Evolutionary conservation across 2,113 vertebrate genomes (phyloP).

Genomic region (Hippocampus abdominalis): DNA sequence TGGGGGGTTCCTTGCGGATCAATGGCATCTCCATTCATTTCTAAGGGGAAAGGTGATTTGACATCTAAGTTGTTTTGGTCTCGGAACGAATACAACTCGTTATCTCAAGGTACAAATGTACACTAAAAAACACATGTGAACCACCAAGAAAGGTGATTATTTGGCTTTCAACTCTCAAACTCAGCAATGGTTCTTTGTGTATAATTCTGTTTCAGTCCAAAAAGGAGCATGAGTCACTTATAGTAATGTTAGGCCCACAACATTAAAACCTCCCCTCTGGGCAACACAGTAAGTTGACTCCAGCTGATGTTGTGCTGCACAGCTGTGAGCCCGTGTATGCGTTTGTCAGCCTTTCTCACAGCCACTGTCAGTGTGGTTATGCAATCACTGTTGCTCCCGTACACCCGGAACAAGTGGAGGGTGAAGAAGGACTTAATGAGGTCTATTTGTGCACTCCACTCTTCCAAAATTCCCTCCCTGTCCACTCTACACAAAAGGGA

Average conservation of each 20-base stretch:
- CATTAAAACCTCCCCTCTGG: constrained; percentile 3
- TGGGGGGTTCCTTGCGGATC: neutral
- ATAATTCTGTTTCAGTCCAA: neutral
- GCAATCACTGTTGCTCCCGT: constrained; percentile 45
- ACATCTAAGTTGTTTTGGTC: neutral
- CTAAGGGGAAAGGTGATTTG: neutral
- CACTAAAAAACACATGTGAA: neutral
- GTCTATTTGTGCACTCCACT: constrained; percentile 42
- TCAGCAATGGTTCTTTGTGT: neutral
- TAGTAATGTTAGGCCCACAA: neutral
- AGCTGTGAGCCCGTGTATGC: constrained; percentile 21
- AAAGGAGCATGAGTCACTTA: neutral
- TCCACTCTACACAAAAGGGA: constrained; percentile 12
- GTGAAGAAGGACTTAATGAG: constrained; percentile 54
- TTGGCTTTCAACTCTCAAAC: neutral
- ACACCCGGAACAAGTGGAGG: constrained; percentile 45
- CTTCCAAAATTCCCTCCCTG: constrained; percentile 22
- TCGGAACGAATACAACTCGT: neutral
- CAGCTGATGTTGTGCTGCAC: constrained; percentile 29
- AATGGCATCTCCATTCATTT: neutral
- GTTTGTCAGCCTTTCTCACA: constrained; percentile 14
- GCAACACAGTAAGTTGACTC: constrained; percentile 16
- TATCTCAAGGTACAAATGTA: neutral
- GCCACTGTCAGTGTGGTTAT: constrained; percentile 35
- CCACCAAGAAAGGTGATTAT: too few relatives aligned